Evolutionary conservation across 1,140 invertebrate species (phyloP), one percentile per base, ranked within the genome.

Genomic region (Neuroterus valhalla): DNA sequence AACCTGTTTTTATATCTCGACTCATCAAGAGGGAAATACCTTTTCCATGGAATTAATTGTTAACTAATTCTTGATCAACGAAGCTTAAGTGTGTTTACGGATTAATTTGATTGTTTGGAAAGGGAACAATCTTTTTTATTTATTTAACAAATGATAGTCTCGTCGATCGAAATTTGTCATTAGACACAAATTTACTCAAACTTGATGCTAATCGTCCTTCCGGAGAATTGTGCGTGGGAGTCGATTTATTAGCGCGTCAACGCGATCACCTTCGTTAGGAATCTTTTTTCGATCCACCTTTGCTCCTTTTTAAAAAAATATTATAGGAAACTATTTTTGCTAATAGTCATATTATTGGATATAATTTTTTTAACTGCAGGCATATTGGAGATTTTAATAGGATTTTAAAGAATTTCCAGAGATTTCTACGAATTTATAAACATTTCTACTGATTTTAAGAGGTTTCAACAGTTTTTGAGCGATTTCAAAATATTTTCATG

Each of bases 151-250:
- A 62, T 14, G 26, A 14, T 50, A 38, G 31, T 38, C 10, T 38
- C 31, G 31, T 38, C n/a, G n/a, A 46, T 55, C 19, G 19, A 55
- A 55, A 26, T 21, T 62, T 62, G 23, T 62, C 55, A 62, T 31
- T 62, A 31, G 55, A 26, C 55, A n/a, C n/a, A 23, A 62, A 14
- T 62, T 62, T 31, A n/a, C 26, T 23, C n/a, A 62, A 62, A 62
- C 12, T 62, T 12, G 55, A 62, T 62, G 12, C 23, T 62, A 62
- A 62, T 62, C 55, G 31, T 23, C 31, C n/a, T 26, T 38, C 23
- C 55, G 23, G 0, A 15, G 15, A 48, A 48, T 6, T 15, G 23
- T 62, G 26, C 4, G 55, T 62, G 55, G 55, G 55, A 62, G 26
- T 62, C 12, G 3, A 62, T 62, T 62, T 62, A 62, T 62, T 62